Base-by-base conservation (phyloP, 2,888 invertebrate species). In the Hyles lineata region DNA sequence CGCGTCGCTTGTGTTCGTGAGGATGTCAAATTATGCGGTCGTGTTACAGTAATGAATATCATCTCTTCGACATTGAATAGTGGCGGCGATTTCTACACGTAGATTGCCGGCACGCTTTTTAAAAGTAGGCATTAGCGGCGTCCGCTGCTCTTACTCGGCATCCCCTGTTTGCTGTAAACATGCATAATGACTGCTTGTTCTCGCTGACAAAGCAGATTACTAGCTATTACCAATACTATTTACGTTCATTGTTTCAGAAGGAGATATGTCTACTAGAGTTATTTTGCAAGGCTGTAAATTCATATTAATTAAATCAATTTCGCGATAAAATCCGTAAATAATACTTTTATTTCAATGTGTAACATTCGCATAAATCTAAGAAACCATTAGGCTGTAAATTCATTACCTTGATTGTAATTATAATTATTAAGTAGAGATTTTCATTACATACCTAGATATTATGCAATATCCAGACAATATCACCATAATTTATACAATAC, bases 1-100 rank as follows among this genome's bases (percentile, higher is more conserved):
- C 87, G 84, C 88, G 88, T 87, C 88, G 86, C 82, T 74, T 78
- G 76, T 82, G 83, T 83, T 87, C 86, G 87, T 87, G 87, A 80
- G 77, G 78, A 74, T 81, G 82, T 85, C 87, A 86, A 88, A 89
- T 89, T 89, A 90, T 82, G 82, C 73, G 83, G 79, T 82, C 80
- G 82, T 85, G 83, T 85, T 82, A 82, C 78, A 79, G 76, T 87
- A 86, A 88, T 87, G 85, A 87, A 87, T 87, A 86, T 81, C 82
- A 85, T 85, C 82, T 79, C 80, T 81, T 52, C 67, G 79, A 78
- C 78, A 77, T 76, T 76, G 77, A 76, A 70, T 76, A 52, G 69
- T 67, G 32, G 23, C 35, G 23, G 17, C 55, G 72, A 58, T 67
- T 67, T 67, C 72, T 72, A 72, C 52, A 71, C 58, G 59, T 23